Conservation (phyloP, 2,113 vertebrate species). For the Uria aalge region DNA sequence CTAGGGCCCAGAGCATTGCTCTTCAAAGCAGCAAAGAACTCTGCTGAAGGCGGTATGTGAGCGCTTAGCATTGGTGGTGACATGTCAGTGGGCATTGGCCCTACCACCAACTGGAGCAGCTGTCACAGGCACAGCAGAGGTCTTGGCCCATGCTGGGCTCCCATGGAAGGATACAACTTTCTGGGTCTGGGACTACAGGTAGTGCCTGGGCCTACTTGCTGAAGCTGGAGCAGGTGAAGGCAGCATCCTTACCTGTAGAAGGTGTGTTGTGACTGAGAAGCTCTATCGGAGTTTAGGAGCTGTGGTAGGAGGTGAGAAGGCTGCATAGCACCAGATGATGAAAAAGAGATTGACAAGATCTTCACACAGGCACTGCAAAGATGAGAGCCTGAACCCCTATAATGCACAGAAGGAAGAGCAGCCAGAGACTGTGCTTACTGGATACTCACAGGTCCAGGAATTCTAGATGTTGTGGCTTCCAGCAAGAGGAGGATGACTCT, state of each 20-base stretch:
- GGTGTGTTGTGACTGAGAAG: not conserved
- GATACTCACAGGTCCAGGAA: not conserved
- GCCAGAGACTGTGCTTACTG: not conserved
- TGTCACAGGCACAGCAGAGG: not conserved
- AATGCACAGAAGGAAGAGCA: not conserved
- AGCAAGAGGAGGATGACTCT: not conserved
- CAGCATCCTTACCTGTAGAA: not conserved
- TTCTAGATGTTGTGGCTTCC: not conserved
- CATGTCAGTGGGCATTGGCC: not conserved
- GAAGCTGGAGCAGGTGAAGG: not conserved
- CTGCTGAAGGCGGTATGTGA: not conserved
- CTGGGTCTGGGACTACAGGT: not conserved
- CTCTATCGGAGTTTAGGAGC: not conserved
- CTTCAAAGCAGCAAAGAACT: not conserved
- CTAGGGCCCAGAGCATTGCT: not conserved
- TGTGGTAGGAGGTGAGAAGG: not conserved
- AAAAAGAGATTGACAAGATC: not conserved
- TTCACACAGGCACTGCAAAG: not conserved
- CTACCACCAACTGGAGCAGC: not conserved
- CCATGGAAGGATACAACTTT: not conserved
- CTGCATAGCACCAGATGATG: not conserved
- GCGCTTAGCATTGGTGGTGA: not conserved
- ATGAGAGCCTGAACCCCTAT: not conserved
- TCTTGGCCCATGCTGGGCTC: not conserved
- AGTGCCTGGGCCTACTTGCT: not conserved